Base-by-base conservation (phyloP, 2,797 vertebrate species). In the Sebastes matsubarae region DNA sequence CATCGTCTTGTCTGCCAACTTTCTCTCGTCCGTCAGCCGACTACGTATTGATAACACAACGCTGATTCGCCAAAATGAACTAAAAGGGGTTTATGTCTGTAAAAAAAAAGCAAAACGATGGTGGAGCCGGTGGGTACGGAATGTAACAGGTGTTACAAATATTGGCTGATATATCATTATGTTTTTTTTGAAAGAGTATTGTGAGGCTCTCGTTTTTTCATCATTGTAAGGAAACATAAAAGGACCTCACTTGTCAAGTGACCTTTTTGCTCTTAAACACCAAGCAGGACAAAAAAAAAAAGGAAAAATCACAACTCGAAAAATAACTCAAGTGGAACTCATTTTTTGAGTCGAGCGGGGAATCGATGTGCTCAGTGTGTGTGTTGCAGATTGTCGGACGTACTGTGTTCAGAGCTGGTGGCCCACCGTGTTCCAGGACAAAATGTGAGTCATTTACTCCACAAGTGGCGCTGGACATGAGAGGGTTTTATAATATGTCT, bases 391-490 rank as follows among this genome's bases (percentile, higher is more conserved):
- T 68, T 36, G 75, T 24, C 6, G 1, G 58, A 14, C 22, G 5
- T 20, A 30, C 12, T 22, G 54, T 79, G 50, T 72, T 64, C 68
- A 74, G 14, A 71, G 50, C 65, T 2, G 42, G 30, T 71, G 36
- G 25, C 20, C 38, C 50, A 4, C n/a, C 16, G 25, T 69, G 68
- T 80, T 66, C 65, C 27, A 68, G 81, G 34, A 74, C 57, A 68
- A 64, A 78, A 22, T 65, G 71, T 57, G 54, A 80, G 42, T 65
- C 18, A 64, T 75, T 77, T 73, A 52, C 13, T 46, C 18, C 25
- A 54, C 22, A 68, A 57, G 64, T 60, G n/a, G 30, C 46, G 8
- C 8, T 22, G 24, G 52, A 70, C 55, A 32, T 27, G 14, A 69
- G 36, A 61, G 18, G 20, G 50, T 61, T 77, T 66, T 75, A 55